A percentile compares a stretch with the other conserved stretches of the same genome.
phyloP scores from a whole-genome alignment of 2,888 invertebrate genomes.

The Drosophila bunnanda region DNA sequence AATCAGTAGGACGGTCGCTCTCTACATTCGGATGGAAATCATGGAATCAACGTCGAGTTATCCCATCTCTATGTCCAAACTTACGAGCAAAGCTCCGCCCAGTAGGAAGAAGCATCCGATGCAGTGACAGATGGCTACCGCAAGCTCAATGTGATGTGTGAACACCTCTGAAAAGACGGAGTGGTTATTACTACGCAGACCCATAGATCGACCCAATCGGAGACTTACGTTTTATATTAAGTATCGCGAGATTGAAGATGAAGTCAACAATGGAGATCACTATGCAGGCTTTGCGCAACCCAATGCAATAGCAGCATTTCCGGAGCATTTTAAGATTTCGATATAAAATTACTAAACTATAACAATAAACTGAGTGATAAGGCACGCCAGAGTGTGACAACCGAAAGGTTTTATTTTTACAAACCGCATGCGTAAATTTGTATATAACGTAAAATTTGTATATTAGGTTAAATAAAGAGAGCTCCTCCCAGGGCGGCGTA shows the following conservation, averaged over 20 bases:
- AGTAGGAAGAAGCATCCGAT: constrained; percentile 61
- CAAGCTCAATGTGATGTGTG: constrained; percentile 43
- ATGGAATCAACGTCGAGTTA: not conserved
- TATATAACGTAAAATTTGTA: not conserved
- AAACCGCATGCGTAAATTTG: not conserved
- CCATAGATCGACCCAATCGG: too few species aligned
- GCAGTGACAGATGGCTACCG: constrained; percentile 64
- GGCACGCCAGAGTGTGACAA: not conserved
- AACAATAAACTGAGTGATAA: constrained; percentile 10
- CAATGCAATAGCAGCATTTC: constrained; percentile 27
- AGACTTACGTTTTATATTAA: constrained; percentile 4
- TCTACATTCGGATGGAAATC: constrained; percentile 25
- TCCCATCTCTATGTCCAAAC: constrained; percentile 16
- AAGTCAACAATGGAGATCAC: constrained; percentile 22
- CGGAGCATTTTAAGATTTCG: constrained; percentile 10
- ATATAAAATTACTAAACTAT: not conserved
- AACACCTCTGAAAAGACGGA: constrained; percentile 6
- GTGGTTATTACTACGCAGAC: not conserved
- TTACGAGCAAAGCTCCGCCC: constrained; percentile 55
- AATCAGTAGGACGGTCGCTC: constrained; percentile 54
- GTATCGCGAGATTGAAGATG: constrained; percentile 1
- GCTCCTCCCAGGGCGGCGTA: constrained; percentile 69
- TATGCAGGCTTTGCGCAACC: constrained; percentile 25
- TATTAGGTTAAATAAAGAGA: constrained; percentile 53
- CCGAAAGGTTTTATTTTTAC: constrained; percentile 22